These are phyloP conservation scores for Frankliniella fusca DNA, from an alignment of 2,888 invertebrate species.

Conservation along the genomic window DNA sequence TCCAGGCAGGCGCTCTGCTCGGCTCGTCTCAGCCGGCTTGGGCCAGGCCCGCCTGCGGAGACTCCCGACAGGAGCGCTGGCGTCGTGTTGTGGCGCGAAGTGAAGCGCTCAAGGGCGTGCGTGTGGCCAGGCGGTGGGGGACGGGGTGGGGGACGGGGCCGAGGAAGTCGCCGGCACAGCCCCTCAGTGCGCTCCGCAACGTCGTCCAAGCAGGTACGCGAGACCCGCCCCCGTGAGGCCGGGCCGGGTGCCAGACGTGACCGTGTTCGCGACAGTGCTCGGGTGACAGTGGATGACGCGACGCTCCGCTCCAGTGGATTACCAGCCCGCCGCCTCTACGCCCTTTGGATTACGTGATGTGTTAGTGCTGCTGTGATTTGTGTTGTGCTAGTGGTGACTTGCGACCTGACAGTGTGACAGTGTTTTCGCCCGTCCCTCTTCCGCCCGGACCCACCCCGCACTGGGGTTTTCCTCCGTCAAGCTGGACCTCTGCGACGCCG, in stretches of 20 bases:
- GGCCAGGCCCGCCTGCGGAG: neutral
- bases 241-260: neutral
- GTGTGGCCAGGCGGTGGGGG: neutral
- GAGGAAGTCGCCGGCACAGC: neutral
- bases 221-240: neutral
- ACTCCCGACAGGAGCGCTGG: constrained; percentile 16
- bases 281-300: neutral
- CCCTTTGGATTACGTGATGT: neutral
- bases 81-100: constrained; percentile 23
- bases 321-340: neutral
- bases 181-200: neutral
- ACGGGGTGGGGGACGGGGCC: neutral
- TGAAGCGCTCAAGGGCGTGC: neutral
- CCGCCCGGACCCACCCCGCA: neutral
- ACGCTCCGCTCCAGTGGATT: neutral
- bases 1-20: neutral
- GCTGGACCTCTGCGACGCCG: neutral
- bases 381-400: neutral
- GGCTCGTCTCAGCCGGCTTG: neutral
- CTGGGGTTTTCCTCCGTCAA: neutral
- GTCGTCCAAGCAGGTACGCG: constrained; percentile 7
- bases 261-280: neutral
- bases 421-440: neutral
- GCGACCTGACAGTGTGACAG: neutral
- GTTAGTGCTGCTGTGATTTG: no score